Conservation (phyloP, 1,140 invertebrate species). For the Polypedilum pembai region DNA sequence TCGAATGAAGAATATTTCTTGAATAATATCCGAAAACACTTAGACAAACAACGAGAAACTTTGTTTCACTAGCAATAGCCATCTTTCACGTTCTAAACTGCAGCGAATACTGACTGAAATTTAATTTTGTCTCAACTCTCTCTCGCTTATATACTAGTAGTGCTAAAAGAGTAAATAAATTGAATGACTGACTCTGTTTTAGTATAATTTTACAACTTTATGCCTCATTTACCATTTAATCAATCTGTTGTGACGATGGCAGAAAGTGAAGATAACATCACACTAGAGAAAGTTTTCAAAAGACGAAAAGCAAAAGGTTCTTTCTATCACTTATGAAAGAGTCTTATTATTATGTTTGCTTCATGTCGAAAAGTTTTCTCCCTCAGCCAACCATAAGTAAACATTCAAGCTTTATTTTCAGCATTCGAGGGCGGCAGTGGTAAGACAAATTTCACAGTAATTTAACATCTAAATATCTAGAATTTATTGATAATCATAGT, state of each 20-base stretch:
- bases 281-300: neutral
- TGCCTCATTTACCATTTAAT: slow-evolving; percentile 26
- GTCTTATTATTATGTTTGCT: slow-evolving; percentile 15
- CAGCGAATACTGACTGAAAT: too few species aligned
- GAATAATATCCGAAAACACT: neutral
- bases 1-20: neutral
- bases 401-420: neutral
- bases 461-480: slow-evolving; percentile 14
- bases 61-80: too few species aligned
- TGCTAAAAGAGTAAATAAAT: too few species aligned
- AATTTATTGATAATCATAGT: neutral
- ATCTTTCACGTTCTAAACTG: too few species aligned
- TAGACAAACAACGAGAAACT: neutral
- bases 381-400: neutral
- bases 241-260: slow-evolving; percentile 13
- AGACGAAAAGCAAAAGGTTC: too few species aligned
- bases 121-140: too few species aligned
- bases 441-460: slow-evolving; percentile 2
- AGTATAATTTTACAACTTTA: slow-evolving; percentile 25
- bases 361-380: neutral
- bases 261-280: neutral
- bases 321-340: too few species aligned
- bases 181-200: neutral
- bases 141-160: too few species aligned
- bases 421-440: neutral